Conservation (phyloP, 2,113 vertebrate species). For the Lucifuga dentata region DNA sequence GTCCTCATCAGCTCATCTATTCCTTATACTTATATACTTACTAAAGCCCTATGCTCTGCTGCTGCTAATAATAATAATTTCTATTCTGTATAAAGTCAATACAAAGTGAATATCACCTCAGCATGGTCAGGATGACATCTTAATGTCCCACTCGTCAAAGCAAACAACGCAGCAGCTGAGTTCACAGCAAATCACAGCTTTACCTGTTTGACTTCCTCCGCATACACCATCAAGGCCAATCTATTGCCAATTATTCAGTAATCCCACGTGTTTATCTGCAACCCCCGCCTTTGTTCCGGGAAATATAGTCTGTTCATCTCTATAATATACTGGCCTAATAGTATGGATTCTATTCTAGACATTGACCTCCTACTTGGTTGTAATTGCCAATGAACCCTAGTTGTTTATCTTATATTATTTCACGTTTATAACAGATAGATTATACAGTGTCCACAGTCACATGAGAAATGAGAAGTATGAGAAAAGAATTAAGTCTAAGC, state of each 20-base stretch:
- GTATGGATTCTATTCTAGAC: too few species aligned
- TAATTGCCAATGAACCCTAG: too few species aligned
- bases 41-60: neutral
- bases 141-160: neutral
- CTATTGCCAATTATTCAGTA: neutral
- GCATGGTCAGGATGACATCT: neutral
- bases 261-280: neutral
- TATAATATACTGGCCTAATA: neutral
- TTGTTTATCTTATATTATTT: too few species aligned
- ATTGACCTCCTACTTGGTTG: too few species aligned
- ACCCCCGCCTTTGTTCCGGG: neutral
- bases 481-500: too few species aligned
- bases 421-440: too few species aligned
- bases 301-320: neutral
- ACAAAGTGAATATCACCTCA: neutral
- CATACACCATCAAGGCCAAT: neutral
- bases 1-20: too few species aligned
- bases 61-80: neutral
- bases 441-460: too few species aligned
- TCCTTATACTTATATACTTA: too few species aligned
- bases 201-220: neutral
- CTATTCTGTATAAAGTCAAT: neutral
- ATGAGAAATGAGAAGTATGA: too few species aligned
- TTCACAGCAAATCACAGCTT: slow-evolving; percentile 2
- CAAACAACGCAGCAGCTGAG: neutral